Conservation (phyloP, 1,140 invertebrate species). For the Bombus superbus region DNA sequence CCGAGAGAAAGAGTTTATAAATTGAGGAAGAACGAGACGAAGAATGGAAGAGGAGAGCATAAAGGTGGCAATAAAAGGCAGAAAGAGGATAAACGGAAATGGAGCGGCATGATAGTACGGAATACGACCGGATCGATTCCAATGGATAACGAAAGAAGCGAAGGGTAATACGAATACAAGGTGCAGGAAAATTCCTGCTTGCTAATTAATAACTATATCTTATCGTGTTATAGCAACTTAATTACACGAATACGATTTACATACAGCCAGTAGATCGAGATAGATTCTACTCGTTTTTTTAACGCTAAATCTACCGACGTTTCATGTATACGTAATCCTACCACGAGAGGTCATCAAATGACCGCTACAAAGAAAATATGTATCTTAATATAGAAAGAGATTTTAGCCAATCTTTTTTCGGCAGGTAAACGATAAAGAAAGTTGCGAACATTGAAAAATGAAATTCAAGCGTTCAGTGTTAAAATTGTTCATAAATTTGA, state of each 20-base stretch:
- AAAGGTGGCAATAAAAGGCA: neutral
- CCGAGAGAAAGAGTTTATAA: neutral
- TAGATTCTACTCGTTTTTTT: neutral
- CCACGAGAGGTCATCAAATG: no score
- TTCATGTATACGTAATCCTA: no score
- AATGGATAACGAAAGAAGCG: neutral
- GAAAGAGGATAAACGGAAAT: neutral
- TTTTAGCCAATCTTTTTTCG: no score
- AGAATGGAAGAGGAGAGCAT: neutral
- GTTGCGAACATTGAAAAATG: no score
- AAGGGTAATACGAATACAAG: slow-evolving; percentile 12
- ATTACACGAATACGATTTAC: neutral
- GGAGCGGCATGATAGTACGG: neutral
- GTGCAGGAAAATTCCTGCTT: neutral
- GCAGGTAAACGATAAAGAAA: no score
- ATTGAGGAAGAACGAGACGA: neutral
- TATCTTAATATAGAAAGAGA: no score
- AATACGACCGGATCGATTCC: neutral
- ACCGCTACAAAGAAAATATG: no score
- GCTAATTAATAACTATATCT: neutral
- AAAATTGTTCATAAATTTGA: neutral
- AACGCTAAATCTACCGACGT: no score
- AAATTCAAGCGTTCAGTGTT: no score
- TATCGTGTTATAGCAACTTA: neutral
- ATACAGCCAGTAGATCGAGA: neutral